These are phyloP conservation scores for Brachyptera risi DNA, from an alignment of 2,888 invertebrate species.

Conservation along the genomic window DNA sequence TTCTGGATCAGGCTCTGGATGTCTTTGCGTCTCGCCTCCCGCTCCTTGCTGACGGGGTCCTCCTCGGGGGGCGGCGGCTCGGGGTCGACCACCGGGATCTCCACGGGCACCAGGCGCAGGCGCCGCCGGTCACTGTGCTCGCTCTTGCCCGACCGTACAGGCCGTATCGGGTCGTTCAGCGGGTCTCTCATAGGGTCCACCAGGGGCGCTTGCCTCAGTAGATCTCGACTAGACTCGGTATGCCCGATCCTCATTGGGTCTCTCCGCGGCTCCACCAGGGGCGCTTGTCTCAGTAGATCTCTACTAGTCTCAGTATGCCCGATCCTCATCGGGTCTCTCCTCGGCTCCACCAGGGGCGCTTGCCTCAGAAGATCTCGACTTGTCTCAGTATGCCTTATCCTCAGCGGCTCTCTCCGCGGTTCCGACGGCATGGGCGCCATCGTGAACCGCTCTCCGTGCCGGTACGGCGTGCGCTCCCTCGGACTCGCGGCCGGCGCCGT, in stretches of 20 bases:
- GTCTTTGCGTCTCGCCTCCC: constrained; percentile 77
- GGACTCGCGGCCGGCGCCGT: constrained; percentile 36
- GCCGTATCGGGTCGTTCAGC: constrained; percentile 44
- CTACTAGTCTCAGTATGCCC: too few species aligned
- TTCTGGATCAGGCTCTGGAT: constrained; percentile 78
- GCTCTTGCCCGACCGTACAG: constrained; percentile 60
- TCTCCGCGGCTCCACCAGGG: constrained; percentile 31
- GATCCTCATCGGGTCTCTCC: too few species aligned
- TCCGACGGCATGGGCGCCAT: constrained; percentile 35
- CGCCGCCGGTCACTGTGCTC: constrained; percentile 52
- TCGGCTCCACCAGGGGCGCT: too few species aligned
- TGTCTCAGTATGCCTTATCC: too few species aligned
- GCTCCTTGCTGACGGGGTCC: constrained; percentile 56
- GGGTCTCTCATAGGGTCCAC: too few species aligned
- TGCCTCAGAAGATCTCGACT: too few species aligned
- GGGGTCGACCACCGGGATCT: constrained; percentile 44
- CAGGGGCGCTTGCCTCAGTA: too few species aligned
- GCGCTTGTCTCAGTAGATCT: too few species aligned
- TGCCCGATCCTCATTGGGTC: too few species aligned
- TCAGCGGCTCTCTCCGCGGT: constrained; percentile 4
- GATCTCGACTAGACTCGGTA: too few species aligned
- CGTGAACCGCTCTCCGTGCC: constrained; percentile 44
- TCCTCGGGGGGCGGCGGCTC: constrained; percentile 53
- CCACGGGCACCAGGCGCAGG: constrained; percentile 53
- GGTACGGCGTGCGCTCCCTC: constrained; percentile 62